Base-by-base conservation (phyloP, 2,113 vertebrate genomes). In the Bagarius yarrelli region DNA sequence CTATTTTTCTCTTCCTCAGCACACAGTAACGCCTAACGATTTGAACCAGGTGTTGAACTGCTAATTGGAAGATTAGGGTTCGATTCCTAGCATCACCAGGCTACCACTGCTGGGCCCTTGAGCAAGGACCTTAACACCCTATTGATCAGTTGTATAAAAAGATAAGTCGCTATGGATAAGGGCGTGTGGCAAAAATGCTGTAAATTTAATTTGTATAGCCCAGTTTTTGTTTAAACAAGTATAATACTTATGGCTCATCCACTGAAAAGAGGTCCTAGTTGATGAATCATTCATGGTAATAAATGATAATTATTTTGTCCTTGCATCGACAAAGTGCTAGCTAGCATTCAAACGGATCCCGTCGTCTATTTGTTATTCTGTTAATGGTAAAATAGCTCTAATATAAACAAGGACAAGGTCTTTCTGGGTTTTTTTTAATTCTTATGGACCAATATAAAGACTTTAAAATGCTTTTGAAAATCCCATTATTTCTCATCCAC, bases 11-110 rank as follows among this genome's bases (percentile, higher is more conserved):
- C 75, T 55, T 71, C n/a, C n/a, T 76, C 30, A 69, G 64, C 60
- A 72, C 69, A 64, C 56, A 63, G 16, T 60, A 66, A 16, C 56
- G 76, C 79, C 82, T 84, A 76, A 81, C 56, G 61, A 78, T 72
- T 60, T 34, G 30, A 66, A 55, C 21, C 3, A n/a, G n/a, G n/a
- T n/a, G n/a, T n/a, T n/a, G n/a, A n/a, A n/a, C n/a, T n/a, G n/a
- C n/a, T n/a, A n/a, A n/a, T n/a, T n/a, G n/a, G n/a, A n/a, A n/a
- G n/a, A n/a, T n/a, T n/a, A n/a, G n/a, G n/a, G n/a, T n/a, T n/a
- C n/a, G n/a, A n/a, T n/a, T n/a, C n/a, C n/a, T n/a, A n/a, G n/a
- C n/a, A n/a, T n/a, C n/a, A n/a, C n/a, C n/a, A n/a, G n/a, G n/a
- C n/a, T n/a, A n/a, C n/a, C n/a, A n/a, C n/a, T n/a, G n/a, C n/a